These are phyloP conservation scores for Chlorodrepanis virens DNA, from an alignment of 2,113 vertebrate species.

Conservation along the genomic window DNA sequence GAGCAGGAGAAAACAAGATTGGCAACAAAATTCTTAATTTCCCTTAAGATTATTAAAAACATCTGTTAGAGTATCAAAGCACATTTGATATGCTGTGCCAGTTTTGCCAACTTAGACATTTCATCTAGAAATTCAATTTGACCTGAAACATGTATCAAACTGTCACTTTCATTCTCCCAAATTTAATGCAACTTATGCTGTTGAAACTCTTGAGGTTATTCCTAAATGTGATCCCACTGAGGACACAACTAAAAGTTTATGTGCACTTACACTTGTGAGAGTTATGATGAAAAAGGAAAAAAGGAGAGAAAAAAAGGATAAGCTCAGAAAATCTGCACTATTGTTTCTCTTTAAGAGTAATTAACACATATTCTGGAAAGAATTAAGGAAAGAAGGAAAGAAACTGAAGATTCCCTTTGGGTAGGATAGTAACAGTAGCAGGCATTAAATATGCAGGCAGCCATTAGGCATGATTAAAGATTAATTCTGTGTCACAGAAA, in stretches of 20 bases:
- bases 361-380: conserved; percentile 60
- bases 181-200: conserved; percentile 39
- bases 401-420: conserved; percentile 63
- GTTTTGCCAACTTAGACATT: conserved; percentile 45
- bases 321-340: conserved; percentile 35
- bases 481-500: conserved; percentile 71
- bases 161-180: conserved; percentile 51
- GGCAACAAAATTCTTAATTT: not conserved
- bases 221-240: conserved; percentile 43
- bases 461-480: conserved; percentile 76
- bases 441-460: conserved; percentile 70
- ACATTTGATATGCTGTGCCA: not conserved
- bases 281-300: not conserved
- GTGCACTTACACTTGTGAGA: not conserved
- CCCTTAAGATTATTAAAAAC: not conserved
- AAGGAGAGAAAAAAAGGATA: not conserved
- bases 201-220: conserved; percentile 41
- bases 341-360: conserved; percentile 51
- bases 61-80: not conserved
- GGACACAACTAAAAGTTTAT: conserved; percentile 57
- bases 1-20: not conserved
- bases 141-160: conserved; percentile 49
- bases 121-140: conserved; percentile 65
- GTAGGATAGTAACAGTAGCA: conserved; percentile 48
- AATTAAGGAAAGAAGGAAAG: conserved; percentile 8